Evolutionary conservation across 2,797 vertebrate species (phyloP), one percentile per base, ranked within the genome.

Genomic region (Geotrypetes seraphini): DNA sequence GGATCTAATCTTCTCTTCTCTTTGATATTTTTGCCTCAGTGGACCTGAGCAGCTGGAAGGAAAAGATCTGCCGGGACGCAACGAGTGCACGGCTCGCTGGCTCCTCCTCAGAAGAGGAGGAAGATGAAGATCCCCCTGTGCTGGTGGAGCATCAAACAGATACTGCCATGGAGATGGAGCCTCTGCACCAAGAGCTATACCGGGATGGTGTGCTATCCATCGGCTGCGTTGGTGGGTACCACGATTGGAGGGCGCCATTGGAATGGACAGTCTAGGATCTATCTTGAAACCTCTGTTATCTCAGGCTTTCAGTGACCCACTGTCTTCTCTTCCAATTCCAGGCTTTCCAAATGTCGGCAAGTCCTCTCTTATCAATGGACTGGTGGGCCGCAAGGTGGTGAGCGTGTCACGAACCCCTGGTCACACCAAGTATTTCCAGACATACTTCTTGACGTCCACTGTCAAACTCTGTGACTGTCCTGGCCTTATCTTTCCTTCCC

Each of bases 361-460:
- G 52, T 96, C 91, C 3, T 92, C 91, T 0, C 76, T 96, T 15
- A 83, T 96, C 38, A 96, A 94, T 16, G 89, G 88, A 40, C 71
- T 96, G 33, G 91, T 96, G 10, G 91, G 91, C 9, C 77, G 60
- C 45, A 84, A 92, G 60, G 92, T 96, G 0, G 90, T 96, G 51
- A 92, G 91, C 4, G 91, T 96, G 15, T 97, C 93, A 15, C 84
- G 90, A 6, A 89, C 89, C 1, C 92, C 93, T 2, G 93, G 93
- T 14, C 92, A 94, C 63, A 97, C 93, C 9, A 92, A 95, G 47
- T 96, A 96, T 59, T 97, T 97, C 69, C 93, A 97, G 80, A 97
- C 93, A 2, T 96, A 96, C 62, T 96, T 89, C 74, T 89, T 97
- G 69, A 89, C 90, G 3, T 83, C 84, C 8, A 77, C 81, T 0